phyloP scores from a whole-genome alignment of 2,797 vertebrate genomes.

The Sebastes matsubarae region DNA sequence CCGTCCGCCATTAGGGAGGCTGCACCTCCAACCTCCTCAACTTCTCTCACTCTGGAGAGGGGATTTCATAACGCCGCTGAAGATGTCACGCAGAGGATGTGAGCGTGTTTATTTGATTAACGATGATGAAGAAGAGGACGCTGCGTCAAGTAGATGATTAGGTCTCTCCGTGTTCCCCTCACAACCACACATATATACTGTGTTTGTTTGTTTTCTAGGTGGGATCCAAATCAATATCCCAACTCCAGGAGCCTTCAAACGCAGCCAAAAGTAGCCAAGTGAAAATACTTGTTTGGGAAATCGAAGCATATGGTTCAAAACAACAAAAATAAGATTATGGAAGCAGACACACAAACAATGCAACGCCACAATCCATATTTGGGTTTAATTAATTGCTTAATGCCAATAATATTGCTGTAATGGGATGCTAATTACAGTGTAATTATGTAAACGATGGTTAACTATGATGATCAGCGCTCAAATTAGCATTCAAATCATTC shows the following conservation, averaged over 20 bases:
- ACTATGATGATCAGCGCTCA: conserved; percentile 75
- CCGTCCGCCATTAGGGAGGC: conserved; percentile 69
- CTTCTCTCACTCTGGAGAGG: not conserved
- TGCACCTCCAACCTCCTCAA: conserved; percentile 14
- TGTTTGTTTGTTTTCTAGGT: conserved; percentile 77
- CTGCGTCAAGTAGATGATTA: conserved; percentile 21
- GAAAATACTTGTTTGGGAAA: conserved; percentile 70
- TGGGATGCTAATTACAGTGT: conserved; percentile 73
- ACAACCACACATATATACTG: not conserved
- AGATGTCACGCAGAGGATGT: conserved; percentile 41
- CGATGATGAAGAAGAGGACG: conserved; percentile 12
- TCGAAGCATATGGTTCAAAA: conserved; percentile 52
- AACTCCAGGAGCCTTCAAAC: conserved; percentile 78
- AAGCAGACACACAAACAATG: conserved; percentile 46
- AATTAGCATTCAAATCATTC: conserved; percentile 75
- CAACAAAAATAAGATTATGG: conserved; percentile 31
- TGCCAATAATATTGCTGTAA: conserved; percentile 75
- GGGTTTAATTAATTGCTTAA: conserved; percentile 78
- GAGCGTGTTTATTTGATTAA: conserved; percentile 42
- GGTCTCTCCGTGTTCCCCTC: not conserved
- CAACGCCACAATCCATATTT: conserved; percentile 62
- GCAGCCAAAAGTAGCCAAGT: conserved; percentile 78
- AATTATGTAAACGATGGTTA: conserved; percentile 80
- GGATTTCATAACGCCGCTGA: conserved; percentile 30
- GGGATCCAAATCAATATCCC: conserved; percentile 77